Conservation (phyloP, 2,113 vertebrate genomes). For the Mionectes macconnelli region DNA sequence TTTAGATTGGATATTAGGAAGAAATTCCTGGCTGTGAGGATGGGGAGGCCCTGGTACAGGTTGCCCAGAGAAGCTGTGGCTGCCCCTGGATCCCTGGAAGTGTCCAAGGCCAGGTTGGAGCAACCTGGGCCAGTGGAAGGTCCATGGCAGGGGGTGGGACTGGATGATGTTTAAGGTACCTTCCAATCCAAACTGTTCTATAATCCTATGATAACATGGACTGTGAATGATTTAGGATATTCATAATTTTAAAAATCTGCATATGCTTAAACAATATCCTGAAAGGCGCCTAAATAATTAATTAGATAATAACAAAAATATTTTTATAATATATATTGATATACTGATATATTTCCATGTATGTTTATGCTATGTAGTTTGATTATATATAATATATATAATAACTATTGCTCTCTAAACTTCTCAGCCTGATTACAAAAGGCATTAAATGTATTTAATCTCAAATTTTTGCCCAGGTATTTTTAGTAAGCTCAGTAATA, state of each 20-base stretch:
- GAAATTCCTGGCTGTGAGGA: neutral
- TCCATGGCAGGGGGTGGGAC: neutral
- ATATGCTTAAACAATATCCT: neutral
- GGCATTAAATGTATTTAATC: neutral
- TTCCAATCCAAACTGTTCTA: neutral
- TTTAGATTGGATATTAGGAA: neutral
- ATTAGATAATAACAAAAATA: neutral
- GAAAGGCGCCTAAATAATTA: neutral
- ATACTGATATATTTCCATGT: neutral
- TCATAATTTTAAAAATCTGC: neutral
- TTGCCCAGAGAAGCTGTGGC: neutral
- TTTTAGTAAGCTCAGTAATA: slow-evolving; percentile 34
- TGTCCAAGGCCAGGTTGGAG: neutral
- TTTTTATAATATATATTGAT: neutral
- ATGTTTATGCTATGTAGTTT: too few relatives aligned
- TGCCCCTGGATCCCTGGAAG: neutral
- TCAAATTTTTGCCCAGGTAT: neutral
- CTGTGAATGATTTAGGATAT: neutral
- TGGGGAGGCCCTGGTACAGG: neutral
- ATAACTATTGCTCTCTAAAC: neutral
- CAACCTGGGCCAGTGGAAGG: neutral
- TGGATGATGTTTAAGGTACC: accelerated
- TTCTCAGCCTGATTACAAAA: neutral
- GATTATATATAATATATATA: too few relatives aligned
- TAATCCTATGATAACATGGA: accelerated